Percentiles rank a stretch among this genome's conserved stretches.
Evolutionary conservation across 2,888 invertebrate genomes (phyloP).

Genomic region (Clistopyga incitator): DNA sequence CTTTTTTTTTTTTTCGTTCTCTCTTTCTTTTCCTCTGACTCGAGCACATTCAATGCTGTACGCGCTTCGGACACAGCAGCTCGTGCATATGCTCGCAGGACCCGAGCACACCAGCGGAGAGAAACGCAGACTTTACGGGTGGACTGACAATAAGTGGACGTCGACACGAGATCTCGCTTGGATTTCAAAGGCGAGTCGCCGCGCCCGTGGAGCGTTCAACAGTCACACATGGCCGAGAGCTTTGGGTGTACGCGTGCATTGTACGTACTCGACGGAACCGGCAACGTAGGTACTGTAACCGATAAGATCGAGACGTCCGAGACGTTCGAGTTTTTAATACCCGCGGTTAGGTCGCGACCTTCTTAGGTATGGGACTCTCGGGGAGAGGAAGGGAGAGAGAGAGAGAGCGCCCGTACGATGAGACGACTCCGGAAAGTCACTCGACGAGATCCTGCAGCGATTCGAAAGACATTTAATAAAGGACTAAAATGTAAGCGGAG

Average conservation of each 20-base stretch:
- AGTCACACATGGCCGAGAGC: constrained; percentile 33
- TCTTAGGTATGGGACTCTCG: constrained; percentile 50
- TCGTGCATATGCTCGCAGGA: constrained; percentile 17
- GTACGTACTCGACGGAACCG: constrained; percentile 31
- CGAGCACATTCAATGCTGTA: constrained; percentile 46
- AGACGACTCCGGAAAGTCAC: constrained; percentile 50
- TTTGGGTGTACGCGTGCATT: constrained; percentile 19
- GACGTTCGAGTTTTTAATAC: constrained; percentile 74
- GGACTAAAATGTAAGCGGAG: constrained; percentile 28
- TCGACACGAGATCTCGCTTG: constrained; percentile 67
- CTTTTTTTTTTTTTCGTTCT: constrained; percentile 16
- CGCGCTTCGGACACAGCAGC: constrained; percentile 23
- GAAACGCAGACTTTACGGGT: constrained; percentile 66
- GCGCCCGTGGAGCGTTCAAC: constrained; percentile 54
- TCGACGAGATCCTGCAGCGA: constrained; percentile 55
- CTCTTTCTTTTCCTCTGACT: constrained; percentile 23
- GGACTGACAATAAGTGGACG: constrained; percentile 67
- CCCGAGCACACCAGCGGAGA: constrained; percentile 19
- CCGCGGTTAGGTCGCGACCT: constrained; percentile 68
- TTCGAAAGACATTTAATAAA: constrained; percentile 47
- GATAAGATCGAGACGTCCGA: constrained; percentile 66
- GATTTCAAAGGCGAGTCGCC: constrained; percentile 67
- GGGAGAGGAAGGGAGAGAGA: constrained; percentile 5
- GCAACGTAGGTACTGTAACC: constrained; percentile 60
- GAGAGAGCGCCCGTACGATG: constrained; percentile 26